Percentiles rank a stretch among this genome's conserved stretches.
phyloP scores from a whole-genome alignment of 2,797 vertebrate genomes.

The Alouatta caraya region DNA sequence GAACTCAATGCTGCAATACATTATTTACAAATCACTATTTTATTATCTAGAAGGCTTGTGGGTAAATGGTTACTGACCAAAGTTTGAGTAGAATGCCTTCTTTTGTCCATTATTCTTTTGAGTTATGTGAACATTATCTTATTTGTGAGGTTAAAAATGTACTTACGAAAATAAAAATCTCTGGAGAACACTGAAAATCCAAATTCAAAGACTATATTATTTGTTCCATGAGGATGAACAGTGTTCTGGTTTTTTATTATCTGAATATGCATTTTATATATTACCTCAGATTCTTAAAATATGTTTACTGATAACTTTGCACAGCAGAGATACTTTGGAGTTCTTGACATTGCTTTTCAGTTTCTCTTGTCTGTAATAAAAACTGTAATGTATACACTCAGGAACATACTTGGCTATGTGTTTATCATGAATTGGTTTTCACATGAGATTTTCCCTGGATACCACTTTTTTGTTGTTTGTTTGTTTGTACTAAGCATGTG shows the following conservation, averaged over 20 bases:
- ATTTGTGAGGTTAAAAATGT: conserved; percentile 52
- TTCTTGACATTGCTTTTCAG: neutral
- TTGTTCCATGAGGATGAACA: neutral
- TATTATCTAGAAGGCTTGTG: conserved; percentile 49
- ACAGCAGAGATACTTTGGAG: neutral
- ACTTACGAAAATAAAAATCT: conserved; percentile 58
- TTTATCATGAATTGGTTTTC: conserved; percentile 9
- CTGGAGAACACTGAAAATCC: neutral
- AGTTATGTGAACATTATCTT: conserved; percentile 43
- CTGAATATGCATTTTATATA: neutral
- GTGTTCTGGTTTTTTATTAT: neutral
- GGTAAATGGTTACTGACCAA: conserved; percentile 36
- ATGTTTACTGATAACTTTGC: neutral
- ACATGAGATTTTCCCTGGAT: neutral
- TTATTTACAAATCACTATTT: conserved; percentile 47
- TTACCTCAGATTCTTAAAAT: neutral
- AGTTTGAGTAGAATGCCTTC: neutral
- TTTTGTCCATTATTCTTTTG: conserved; percentile 48
- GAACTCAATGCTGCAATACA: conserved; percentile 15
- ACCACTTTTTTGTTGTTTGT: neutral
- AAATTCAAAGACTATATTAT: conserved; percentile 16
- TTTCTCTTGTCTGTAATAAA: neutral
- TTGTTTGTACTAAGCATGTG: no score
- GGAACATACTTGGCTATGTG: neutral
- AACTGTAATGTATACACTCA: neutral